Evolutionary conservation across 2,113 vertebrate species (phyloP).

Genomic region (Abramis brama): DNA sequence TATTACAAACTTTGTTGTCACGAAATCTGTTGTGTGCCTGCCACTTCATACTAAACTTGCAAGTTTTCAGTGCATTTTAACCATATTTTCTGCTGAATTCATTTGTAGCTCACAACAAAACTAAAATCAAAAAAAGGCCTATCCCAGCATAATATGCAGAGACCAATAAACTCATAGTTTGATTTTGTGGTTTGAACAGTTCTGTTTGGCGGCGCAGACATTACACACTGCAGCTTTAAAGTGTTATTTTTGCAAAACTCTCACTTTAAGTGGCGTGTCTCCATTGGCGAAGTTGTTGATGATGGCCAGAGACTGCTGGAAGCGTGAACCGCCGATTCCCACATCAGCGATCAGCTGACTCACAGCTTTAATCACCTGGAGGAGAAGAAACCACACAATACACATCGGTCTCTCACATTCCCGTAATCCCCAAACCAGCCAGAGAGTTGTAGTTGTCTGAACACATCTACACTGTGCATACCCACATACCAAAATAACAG

Average conservation of each 20-base stretch:
- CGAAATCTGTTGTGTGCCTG: too few species aligned
- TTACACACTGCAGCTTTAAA: background rate
- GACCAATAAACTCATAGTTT: background rate
- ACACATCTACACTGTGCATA: background rate
- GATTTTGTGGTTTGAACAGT: background rate
- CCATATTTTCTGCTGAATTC: too few species aligned
- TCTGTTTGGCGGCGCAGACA: background rate
- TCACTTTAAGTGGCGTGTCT: slow-evolving; percentile 95
- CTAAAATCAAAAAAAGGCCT: too few species aligned
- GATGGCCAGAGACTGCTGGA: slow-evolving; percentile 96
- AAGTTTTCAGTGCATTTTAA: too few species aligned
- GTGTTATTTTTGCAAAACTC: slow-evolving; percentile 33
- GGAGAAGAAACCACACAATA: background rate
- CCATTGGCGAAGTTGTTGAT: slow-evolving; percentile 98
- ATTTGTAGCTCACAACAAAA: too few species aligned
- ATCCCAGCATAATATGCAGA: too few species aligned
- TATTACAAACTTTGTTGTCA: too few species aligned
- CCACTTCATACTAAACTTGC: too few species aligned
- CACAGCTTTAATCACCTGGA: slow-evolving; percentile 95
- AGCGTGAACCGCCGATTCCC: slow-evolving; percentile 94
- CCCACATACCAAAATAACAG: background rate
- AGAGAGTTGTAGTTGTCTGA: background rate
- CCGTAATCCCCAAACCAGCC: background rate
- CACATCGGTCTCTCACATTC: background rate
- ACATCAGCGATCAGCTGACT: slow-evolving; percentile 97